Evolutionary conservation across 2,797 vertebrate species (phyloP).

Genomic region (Pseudochirops cupreus): DNA sequence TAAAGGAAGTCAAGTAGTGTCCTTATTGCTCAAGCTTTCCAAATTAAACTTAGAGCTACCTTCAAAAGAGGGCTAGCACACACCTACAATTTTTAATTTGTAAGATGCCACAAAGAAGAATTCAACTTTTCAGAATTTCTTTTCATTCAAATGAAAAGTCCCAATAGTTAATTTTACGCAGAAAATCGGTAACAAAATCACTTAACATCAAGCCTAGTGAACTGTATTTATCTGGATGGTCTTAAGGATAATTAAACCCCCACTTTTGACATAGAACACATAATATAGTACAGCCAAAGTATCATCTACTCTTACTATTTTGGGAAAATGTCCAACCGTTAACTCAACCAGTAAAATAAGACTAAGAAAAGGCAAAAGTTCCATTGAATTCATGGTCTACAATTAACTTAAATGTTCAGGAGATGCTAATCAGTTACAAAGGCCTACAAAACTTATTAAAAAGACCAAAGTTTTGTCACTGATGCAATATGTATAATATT

Average conservation of each 20-base stretch:
- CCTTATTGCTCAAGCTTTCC: constrained; percentile 38
- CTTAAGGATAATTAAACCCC: not conserved
- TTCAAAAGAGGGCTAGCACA: constrained; percentile 3
- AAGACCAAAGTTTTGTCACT: not conserved
- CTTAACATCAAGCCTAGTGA: not conserved
- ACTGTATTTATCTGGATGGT: not conserved
- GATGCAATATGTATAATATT: constrained; percentile 21
- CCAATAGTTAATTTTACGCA: constrained; percentile 29
- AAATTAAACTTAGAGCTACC: constrained; percentile 29
- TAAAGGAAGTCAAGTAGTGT: constrained; percentile 47
- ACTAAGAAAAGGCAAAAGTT: constrained; percentile 29
- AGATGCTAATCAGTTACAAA: constrained; percentile 43
- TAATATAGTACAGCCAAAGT: not conserved
- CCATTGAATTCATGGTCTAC: constrained; percentile 16
- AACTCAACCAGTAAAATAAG: constrained; percentile 16
- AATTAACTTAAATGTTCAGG: constrained; percentile 12
- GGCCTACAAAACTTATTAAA: constrained; percentile 11
- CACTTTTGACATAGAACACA: not conserved
- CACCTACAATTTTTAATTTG: constrained; percentile 15
- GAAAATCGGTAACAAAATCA: constrained; percentile 17
- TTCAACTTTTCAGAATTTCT: constrained; percentile 22
- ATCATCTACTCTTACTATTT: constrained; percentile 14
- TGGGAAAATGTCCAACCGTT: constrained; percentile 6
- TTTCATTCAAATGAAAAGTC: constrained; percentile 26
- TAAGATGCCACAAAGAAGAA: constrained; percentile 42